Percentiles rank a stretch among this genome's conserved stretches.
phyloP scores from a whole-genome alignment of 2,888 invertebrate genomes.

The Epinotia nisella region DNA sequence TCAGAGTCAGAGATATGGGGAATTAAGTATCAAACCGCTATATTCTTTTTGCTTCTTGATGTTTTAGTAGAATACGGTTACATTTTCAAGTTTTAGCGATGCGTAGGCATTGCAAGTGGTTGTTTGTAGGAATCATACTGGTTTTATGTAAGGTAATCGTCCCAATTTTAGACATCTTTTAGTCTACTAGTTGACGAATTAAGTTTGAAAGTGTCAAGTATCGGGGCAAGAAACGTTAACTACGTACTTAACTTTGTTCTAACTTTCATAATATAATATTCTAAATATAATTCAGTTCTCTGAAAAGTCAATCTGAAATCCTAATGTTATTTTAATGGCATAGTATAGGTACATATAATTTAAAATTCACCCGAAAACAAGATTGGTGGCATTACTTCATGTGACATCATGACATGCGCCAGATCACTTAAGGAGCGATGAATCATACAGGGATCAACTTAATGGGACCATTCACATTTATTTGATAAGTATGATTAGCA shows the following conservation, averaged over 20 bases:
- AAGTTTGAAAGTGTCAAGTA: too few species aligned
- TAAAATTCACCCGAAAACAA: background rate
- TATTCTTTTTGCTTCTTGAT: conserved; percentile 1
- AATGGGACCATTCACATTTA: conserved; percentile 15
- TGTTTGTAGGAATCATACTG: background rate
- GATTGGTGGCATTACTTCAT: background rate
- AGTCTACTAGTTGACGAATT: too few species aligned
- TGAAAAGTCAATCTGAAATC: too few species aligned
- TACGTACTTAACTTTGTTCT: too few species aligned
- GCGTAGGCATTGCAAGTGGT: background rate
- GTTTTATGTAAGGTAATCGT: too few species aligned
- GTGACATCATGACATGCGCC: conserved; percentile 24
- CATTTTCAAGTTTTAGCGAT: background rate
- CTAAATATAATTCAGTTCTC: too few species aligned
- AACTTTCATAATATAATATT: too few species aligned
- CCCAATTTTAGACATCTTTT: too few species aligned
- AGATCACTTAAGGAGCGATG: conserved; percentile 40
- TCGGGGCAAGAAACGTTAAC: too few species aligned
- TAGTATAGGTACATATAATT: background rate
- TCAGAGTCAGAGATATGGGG: conserved; percentile 14
- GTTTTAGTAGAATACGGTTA: background rate
- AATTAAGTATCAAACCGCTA: conserved; percentile 7
- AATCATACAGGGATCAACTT: conserved; percentile 30
- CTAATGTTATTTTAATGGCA: too few species aligned
- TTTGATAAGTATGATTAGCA: conserved; percentile 12